A percentile compares a stretch with the other conserved stretches of the same genome.
phyloP scores from a whole-genome alignment of 2,113 vertebrate genomes.

The Sapayoa aenigma region DNA sequence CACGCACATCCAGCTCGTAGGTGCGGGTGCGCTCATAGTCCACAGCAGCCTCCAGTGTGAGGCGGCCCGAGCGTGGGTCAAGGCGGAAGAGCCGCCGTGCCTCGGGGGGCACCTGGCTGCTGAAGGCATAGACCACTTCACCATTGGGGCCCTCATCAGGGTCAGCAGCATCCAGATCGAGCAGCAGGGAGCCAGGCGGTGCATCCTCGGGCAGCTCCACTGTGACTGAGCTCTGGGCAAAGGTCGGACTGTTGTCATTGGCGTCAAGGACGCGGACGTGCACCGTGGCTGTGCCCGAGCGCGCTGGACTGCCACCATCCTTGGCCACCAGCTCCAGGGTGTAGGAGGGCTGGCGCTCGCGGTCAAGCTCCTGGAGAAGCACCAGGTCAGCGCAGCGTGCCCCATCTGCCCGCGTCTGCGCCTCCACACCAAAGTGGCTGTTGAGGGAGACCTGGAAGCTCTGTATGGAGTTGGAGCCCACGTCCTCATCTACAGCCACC shows the following conservation, averaged over 20 bases:
- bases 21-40: slow-evolving; percentile 90
- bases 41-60: slow-evolving; percentile 82
- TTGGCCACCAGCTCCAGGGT: slow-evolving; percentile 87
- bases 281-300: slow-evolving; percentile 84
- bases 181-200: slow-evolving; percentile 79
- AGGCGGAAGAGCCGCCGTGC: slow-evolving; percentile 89
- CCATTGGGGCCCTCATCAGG: slow-evolving; percentile 90
- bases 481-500: slow-evolving; percentile 87
- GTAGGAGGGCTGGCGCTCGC: slow-evolving; percentile 85
- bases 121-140: slow-evolving; percentile 87
- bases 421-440: slow-evolving; percentile 90
- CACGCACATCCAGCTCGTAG: slow-evolving; percentile 90
- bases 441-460: slow-evolving; percentile 90
- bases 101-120: slow-evolving; percentile 84
- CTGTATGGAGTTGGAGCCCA: slow-evolving; percentile 90
- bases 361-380: slow-evolving; percentile 90
- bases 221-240: slow-evolving; percentile 83
- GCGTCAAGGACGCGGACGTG: slow-evolving; percentile 88
- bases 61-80: slow-evolving; percentile 83
- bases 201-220: slow-evolving; percentile 90
- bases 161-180: slow-evolving; percentile 85
- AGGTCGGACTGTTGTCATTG: slow-evolving; percentile 92
- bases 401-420: slow-evolving; percentile 89
- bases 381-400: slow-evolving; percentile 92
- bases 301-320: slow-evolving; percentile 85